Evolutionary conservation across 2,113 vertebrate genomes (phyloP).

Genomic region (Pungitius pungitius): DNA sequence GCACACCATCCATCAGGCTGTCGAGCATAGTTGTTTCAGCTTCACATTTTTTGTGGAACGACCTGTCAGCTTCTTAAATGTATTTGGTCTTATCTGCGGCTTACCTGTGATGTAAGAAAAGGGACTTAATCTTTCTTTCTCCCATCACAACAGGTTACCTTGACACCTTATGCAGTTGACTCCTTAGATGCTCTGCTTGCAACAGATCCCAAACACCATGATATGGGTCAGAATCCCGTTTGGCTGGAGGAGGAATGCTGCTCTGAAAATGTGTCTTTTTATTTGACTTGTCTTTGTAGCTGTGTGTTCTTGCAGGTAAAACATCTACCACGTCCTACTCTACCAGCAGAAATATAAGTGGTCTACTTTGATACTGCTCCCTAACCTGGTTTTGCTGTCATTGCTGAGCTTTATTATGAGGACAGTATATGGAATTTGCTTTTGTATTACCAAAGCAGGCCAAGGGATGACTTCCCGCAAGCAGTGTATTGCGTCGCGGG

Average conservation of each 20-base stretch:
- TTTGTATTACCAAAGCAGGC: constrained; percentile 55
- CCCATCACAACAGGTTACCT: constrained; percentile 44
- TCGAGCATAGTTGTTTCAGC: constrained; percentile 65
- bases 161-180: constrained; percentile 51
- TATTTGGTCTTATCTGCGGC: constrained; percentile 78
- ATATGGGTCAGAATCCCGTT: constrained; percentile 19
- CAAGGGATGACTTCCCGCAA: constrained; percentile 61
- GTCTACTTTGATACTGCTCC: constrained; percentile 44
- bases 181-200: constrained; percentile 10
- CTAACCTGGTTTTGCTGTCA: constrained; percentile 47
- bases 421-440: constrained; percentile 57
- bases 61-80: constrained; percentile 76
- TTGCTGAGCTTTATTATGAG: constrained; percentile 34
- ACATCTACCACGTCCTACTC: constrained; percentile 30
- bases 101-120: constrained; percentile 74
- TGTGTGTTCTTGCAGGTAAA: constrained; percentile 33
- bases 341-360: constrained; percentile 52
- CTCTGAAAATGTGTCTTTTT: not conserved
- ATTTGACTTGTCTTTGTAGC: constrained; percentile 25
- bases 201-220: constrained; percentile 4
- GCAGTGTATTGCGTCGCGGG: constrained; percentile 42
- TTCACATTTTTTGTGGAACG: constrained; percentile 72
- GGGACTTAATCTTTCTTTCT: constrained; percentile 68
- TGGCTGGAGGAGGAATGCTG: constrained; percentile 19
- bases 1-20: constrained; percentile 74